Evolutionary conservation across 2,888 invertebrate species (phyloP), one percentile per base, ranked within the genome.

Genomic region (Mesorhabditis spiculigera): DNA sequence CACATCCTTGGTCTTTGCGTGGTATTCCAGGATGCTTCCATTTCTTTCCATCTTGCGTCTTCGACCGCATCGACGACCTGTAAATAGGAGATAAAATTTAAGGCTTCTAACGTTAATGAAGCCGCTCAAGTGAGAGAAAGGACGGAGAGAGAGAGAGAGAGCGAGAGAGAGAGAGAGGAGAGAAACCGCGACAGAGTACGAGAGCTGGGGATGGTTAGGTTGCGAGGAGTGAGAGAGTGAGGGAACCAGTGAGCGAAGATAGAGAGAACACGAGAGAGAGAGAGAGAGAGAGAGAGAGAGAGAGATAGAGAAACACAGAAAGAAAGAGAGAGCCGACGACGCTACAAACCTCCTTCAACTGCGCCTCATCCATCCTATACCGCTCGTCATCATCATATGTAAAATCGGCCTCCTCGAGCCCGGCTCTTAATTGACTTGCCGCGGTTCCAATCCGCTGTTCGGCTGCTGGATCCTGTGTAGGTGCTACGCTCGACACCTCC

Each of bases 1-100:
- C 85, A 85, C 83, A 85, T 84, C 28, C 77, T 76, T 10, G 76
- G 77, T 42, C 66, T 66, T 28, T 50, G 58, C n/a, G 58, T 50
- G 1, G 58, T 13, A 50, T 10, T 5, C 62, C 13, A 63, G 67
- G 4, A 4, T 4, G 10, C 5, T 50, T 50, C 58, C 58, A 50
- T 50, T n/a, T 50, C 58, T 50, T 50, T 50, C 58, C 58, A 50
- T 50, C 58, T 50, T n/a, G 58, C 10, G n/a, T 50, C 58, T 50
- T 50, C 58, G 3, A 50, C 10, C 58, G 58, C 58, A 13, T 50
- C 58, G 58, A 50, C n/a, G 58, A 50, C 58, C n/a, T 50, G 58
- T 1, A 28, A 28, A 28, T 28, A 1, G n/a, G n/a, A n/a, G 1
- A 28, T 28, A 28, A 28, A 28, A 28, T 28, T 28, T 28, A 41